These are phyloP conservation scores for Carlito syrichta DNA, from an alignment of 2,113 vertebrate genomes.

Conservation along the genomic window DNA sequence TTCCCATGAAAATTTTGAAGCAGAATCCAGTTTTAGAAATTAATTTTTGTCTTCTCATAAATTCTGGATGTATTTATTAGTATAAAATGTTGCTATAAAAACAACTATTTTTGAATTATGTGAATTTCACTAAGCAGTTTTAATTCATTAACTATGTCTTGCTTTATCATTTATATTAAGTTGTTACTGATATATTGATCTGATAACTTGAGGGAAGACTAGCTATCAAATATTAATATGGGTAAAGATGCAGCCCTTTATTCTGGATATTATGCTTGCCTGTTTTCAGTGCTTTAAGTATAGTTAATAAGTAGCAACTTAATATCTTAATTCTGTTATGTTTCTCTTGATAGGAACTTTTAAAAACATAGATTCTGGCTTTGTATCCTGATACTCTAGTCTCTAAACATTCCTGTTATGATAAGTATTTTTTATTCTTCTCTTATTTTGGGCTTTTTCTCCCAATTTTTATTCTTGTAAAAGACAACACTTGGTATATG, in stretches of 20 bases:
- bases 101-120: neutral
- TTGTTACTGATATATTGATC: slow-evolving; percentile 1
- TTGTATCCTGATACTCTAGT: neutral
- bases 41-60: neutral
- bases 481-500: neutral
- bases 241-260: neutral
- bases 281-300: slow-evolving; percentile 20
- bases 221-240: neutral
- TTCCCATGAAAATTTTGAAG: neutral
- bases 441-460: slow-evolving; percentile 2
- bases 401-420: neutral
- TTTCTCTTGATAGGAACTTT: too few species aligned
- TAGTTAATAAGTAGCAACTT: neutral
- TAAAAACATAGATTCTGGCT: neutral
- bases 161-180: neutral
- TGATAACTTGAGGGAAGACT: neutral
- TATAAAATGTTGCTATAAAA: neutral
- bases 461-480: slow-evolving; percentile 13
- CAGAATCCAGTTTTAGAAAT: neutral
- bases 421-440: neutral
- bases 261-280: neutral
- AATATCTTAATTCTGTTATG: neutral
- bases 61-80: slow-evolving; percentile 9
- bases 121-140: neutral
- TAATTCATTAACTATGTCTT: neutral